phyloP scores from a whole-genome alignment of 2,888 invertebrate species.

The Hybos culiciformis region DNA sequence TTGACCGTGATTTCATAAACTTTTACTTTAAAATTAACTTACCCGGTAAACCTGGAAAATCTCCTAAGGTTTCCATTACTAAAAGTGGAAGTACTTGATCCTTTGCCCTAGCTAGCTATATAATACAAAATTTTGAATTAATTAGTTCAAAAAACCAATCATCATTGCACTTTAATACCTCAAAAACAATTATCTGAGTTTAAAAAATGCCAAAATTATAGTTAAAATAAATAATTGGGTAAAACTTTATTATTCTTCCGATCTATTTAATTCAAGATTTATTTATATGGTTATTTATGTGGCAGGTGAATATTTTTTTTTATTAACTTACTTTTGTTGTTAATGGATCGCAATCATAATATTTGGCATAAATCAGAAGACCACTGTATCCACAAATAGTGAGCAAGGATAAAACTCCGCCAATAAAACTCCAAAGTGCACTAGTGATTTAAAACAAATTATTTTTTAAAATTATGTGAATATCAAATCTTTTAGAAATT shows the following conservation, averaged over 20 bases:
- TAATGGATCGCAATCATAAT: conserved; percentile 75
- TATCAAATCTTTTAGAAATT: no score
- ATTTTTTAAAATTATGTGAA: no score
- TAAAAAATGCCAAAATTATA: no score
- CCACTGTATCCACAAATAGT: conserved; percentile 73
- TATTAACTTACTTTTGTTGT: conserved; percentile 42
- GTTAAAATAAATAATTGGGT: not conserved
- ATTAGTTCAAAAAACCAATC: not conserved
- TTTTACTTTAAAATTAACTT: no score
- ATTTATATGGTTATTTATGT: no score
- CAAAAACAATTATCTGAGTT: not conserved
- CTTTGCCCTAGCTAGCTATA: conserved; percentile 50
- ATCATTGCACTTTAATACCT: not conserved
- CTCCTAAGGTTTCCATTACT: conserved; percentile 71
- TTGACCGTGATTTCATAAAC: no score
- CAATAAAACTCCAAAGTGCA: conserved; percentile 50
- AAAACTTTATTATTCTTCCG: no score
- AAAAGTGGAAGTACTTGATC: conserved; percentile 69
- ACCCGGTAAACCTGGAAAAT: conserved; percentile 69
- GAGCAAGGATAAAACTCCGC: conserved; percentile 60
- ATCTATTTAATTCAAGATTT: no score
- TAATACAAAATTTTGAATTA: conserved; percentile 8
- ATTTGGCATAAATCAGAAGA: conserved; percentile 73
- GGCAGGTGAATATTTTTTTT: no score
- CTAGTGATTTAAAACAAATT: no score